Evolutionary conservation across 2,888 invertebrate genomes (phyloP).

Genomic region (Parnassius mnemosyne): DNA sequence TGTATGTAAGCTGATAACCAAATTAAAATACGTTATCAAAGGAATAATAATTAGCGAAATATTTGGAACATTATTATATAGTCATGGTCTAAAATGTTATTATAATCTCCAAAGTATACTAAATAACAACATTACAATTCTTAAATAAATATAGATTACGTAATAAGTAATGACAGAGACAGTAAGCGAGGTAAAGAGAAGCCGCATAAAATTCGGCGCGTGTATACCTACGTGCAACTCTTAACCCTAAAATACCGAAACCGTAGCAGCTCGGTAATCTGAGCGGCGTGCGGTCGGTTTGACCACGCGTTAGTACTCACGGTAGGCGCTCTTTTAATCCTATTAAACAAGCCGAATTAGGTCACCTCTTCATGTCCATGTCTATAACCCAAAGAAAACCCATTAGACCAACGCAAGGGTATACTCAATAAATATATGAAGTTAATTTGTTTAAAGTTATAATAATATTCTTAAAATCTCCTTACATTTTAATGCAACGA

Average conservation of each 20-base stretch:
- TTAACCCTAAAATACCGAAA: slow-evolving; percentile 76
- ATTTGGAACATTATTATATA: no score
- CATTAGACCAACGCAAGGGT: slow-evolving; percentile 36
- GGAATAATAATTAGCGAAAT: no score
- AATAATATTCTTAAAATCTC: no score
- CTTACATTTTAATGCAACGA: no score
- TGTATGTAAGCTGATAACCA: no score
- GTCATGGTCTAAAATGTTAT: not conserved
- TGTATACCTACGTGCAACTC: slow-evolving; percentile 34
- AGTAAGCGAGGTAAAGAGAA: slow-evolving; percentile 39
- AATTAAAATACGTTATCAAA: no score
- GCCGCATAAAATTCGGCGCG: slow-evolving; percentile 45
- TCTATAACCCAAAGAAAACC: slow-evolving; percentile 6
- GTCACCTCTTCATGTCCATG: slow-evolving; percentile 6
- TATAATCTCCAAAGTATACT: not conserved
- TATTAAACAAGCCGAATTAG: slow-evolving; percentile 46
- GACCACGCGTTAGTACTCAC: slow-evolving; percentile 42
- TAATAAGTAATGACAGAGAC: slow-evolving; percentile 1
- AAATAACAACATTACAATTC: not conserved
- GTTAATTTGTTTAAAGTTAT: no score
- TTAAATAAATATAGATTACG: not conserved
- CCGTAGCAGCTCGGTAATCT: slow-evolving; percentile 71
- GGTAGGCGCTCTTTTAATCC: slow-evolving; percentile 59
- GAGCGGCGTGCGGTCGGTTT: slow-evolving; percentile 48
- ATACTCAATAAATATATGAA: no score